phyloP scores from a whole-genome alignment of 2,888 invertebrate genomes.

The Eupithecia subfuscata region DNA sequence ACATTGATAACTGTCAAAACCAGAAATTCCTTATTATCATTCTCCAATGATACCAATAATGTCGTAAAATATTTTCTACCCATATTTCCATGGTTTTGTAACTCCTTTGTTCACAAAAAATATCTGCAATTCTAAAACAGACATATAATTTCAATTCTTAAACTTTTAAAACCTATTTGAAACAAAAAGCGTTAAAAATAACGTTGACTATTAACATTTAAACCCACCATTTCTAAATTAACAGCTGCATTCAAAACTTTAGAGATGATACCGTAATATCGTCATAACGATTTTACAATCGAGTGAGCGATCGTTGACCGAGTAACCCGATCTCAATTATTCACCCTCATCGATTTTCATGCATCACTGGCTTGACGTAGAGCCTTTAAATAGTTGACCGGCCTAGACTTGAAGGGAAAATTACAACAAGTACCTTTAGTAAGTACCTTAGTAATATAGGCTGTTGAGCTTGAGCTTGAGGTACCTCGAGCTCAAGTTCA shows the following conservation, averaged over 20 bases:
- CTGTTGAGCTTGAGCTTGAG: too few relatives aligned
- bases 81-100: background rate
- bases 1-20: background rate
- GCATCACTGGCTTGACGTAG: constrained; percentile 32
- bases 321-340: constrained; percentile 49
- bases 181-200: background rate
- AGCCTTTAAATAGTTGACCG: constrained; percentile 26
- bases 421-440: background rate
- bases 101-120: background rate
- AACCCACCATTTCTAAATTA: background rate
- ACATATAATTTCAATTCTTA: too few relatives aligned
- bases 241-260: background rate
- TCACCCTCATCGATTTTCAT: constrained; percentile 29
- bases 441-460: too few relatives aligned
- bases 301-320: constrained; percentile 51
- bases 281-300: constrained; percentile 48
- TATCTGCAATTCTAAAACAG: background rate
- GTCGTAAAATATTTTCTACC: background rate
- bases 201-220: background rate
- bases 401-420: background rate
- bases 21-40: background rate
- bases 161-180: too few relatives aligned
- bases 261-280: constrained; percentile 3
- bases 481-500: too few relatives aligned
- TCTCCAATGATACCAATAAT: background rate